Evolutionary conservation across 1,140 invertebrate genomes (phyloP).

Genomic region (Zophobas atratus): DNA sequence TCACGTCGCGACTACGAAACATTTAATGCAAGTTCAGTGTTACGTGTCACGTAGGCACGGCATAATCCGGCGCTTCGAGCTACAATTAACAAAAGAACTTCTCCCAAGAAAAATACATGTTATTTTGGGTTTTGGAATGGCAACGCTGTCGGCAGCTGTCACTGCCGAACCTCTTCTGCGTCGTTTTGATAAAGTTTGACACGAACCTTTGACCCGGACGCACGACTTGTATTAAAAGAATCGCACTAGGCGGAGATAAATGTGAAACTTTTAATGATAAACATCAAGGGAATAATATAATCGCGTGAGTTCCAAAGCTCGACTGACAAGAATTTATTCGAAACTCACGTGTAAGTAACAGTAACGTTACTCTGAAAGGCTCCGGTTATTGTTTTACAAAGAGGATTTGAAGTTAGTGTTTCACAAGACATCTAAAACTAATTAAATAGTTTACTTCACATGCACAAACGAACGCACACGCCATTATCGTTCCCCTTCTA

Average conservation of each 20-base stretch:
- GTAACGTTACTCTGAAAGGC: neutral
- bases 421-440: slow-evolving; percentile 35
- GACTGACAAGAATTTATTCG: slow-evolving; percentile 30
- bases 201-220: neutral
- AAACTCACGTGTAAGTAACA: slow-evolving; percentile 19
- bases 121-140: no score
- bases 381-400: slow-evolving; percentile 34
- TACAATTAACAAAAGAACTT: no score
- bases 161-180: no score
- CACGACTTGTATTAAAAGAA: slow-evolving; percentile 2
- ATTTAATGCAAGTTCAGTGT: no score
- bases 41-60: no score
- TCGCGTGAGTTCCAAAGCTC: slow-evolving; percentile 35
- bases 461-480: slow-evolving; percentile 31
- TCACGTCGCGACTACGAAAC: no score
- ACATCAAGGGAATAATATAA: slow-evolving; percentile 25
- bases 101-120: no score
- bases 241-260: slow-evolving; percentile 8
- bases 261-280: slow-evolving; percentile 32
- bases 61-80: no score
- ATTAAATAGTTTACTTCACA: slow-evolving; percentile 36
- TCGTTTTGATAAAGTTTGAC: neutral
- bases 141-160: neutral
- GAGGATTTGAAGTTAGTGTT: slow-evolving; percentile 10
- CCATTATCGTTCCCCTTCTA: slow-evolving; percentile 12